These are phyloP conservation scores for Mactromeris polynyma DNA, from an alignment of 2,888 invertebrate species.

Conservation along the genomic window DNA sequence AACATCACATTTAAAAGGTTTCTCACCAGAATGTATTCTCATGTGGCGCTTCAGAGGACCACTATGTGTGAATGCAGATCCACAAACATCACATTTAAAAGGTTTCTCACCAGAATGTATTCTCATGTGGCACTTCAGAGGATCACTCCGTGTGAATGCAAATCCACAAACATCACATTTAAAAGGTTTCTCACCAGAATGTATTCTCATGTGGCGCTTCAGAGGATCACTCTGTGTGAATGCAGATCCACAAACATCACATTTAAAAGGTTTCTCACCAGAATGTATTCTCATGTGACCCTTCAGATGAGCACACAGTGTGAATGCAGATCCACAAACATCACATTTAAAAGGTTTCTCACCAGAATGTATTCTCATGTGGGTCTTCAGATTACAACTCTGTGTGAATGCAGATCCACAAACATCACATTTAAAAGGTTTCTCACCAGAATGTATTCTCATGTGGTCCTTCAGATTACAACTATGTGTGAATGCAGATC, in stretches of 20 bases:
- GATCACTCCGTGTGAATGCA: neutral
- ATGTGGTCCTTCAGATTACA: constrained; percentile 32
- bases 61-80: neutral
- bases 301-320: too few species aligned
- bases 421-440: too few species aligned
- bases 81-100: constrained; percentile 39
- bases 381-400: too few species aligned
- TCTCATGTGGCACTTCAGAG: constrained; percentile 10
- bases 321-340: too few species aligned
- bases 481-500: constrained; percentile 11
- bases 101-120: constrained; percentile 42
- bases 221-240: neutral
- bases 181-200: too few species aligned
- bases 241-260: too few species aligned
- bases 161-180: neutral
- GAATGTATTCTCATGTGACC: too few species aligned
- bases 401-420: too few species aligned
- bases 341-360: too few species aligned
- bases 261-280: too few species aligned
- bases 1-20: constrained; percentile 25
- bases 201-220: neutral
- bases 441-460: too few species aligned
- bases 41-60: neutral
- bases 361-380: too few species aligned
- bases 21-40: constrained; percentile 36